Conservation (phyloP, 2,113 vertebrate species). For the Corythornis madagascariensis region DNA sequence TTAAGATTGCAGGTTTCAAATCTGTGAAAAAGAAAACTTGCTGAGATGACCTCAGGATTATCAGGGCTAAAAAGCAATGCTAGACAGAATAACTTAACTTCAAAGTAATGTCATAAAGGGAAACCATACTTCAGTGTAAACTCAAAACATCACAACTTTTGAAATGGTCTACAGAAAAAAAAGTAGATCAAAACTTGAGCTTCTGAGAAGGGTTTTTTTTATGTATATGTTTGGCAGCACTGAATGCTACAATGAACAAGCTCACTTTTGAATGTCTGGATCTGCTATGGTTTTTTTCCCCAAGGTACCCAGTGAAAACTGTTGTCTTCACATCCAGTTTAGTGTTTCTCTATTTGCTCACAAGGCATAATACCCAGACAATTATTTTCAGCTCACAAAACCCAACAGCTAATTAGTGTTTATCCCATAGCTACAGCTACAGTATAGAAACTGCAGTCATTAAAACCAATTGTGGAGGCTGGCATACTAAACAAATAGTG, state of each 20-base stretch:
- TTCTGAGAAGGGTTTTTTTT: neutral
- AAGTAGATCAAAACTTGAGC: neutral
- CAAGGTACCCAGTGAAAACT: neutral
- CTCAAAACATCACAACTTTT: neutral
- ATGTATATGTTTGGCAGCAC: neutral
- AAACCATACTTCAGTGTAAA: neutral
- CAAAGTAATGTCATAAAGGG: neutral
- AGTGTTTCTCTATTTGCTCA: neutral
- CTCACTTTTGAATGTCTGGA: neutral
- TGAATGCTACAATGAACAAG: neutral
- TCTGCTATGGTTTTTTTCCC: neutral
- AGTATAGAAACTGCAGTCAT: neutral
- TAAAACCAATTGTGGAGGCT: neutral
- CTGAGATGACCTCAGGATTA: neutral
- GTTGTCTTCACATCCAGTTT: neutral
- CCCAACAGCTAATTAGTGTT: neutral
- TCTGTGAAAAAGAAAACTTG: neutral
- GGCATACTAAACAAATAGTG: neutral
- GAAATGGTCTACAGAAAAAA: neutral
- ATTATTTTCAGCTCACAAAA: neutral
- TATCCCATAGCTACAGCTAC: neutral
- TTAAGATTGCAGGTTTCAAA: neutral
- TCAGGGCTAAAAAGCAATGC: neutral
- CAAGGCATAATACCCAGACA: neutral
- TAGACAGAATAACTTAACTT: neutral